phyloP scores from a whole-genome alignment of 2,797 vertebrate genomes.

The Molossus molossus region DNA sequence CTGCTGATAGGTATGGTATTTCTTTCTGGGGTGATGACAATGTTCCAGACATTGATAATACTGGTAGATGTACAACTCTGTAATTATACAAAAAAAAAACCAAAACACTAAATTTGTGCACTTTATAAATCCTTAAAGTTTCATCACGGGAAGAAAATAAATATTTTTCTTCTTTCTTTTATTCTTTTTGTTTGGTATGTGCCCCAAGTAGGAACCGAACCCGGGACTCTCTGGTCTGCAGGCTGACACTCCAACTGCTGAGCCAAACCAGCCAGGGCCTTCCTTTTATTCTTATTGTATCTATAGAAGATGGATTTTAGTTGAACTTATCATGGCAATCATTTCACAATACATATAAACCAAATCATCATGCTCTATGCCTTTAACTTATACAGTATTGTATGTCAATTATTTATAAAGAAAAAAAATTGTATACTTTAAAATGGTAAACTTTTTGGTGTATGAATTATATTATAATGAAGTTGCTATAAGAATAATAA shows the following conservation, averaged over 20 bases:
- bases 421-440: not conserved
- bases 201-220: no score
- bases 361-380: not conserved
- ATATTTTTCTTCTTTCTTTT: not conserved
- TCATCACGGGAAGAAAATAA: not conserved
- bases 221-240: no score
- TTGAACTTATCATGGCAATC: not conserved
- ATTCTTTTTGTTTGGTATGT: not conserved
- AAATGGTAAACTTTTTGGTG: not conserved
- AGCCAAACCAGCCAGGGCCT: no score
- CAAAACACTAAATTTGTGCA: not conserved
- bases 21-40: not conserved
- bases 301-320: not conserved
- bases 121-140: constrained; percentile 1
- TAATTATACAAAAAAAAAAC: not conserved
- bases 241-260: no score
- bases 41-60: not conserved
- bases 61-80: not conserved
- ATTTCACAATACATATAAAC: not conserved
- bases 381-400: not conserved
- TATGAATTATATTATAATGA: not conserved
- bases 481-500: not conserved
- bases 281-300: not conserved
- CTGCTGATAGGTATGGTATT: not conserved
- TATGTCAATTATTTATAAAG: not conserved